A percentile compares a stretch with the other conserved stretches of the same genome.
phyloP scores from a whole-genome alignment of 2,113 vertebrate species.

The Psilopogon haemacephalus region DNA sequence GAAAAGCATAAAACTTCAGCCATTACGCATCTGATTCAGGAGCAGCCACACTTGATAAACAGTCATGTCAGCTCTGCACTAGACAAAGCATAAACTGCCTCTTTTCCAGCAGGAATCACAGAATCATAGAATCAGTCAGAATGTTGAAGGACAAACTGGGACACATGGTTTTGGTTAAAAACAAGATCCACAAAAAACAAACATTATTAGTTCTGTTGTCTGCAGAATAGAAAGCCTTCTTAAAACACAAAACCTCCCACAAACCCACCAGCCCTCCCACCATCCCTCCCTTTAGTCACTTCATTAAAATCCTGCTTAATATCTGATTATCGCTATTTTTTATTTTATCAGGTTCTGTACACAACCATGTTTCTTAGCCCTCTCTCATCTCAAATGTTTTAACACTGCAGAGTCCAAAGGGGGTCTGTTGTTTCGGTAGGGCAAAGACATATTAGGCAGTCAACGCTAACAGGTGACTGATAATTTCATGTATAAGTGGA shows the following conservation, averaged over 20 bases:
- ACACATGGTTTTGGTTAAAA: neutral
- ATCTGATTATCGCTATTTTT: neutral
- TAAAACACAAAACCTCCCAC: neutral
- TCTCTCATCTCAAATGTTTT: neutral
- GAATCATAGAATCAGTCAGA: too few relatives aligned
- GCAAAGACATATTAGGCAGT: neutral
- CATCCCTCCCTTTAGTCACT: neutral
- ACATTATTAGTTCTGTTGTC: neutral
- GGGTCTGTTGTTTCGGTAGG: neutral
- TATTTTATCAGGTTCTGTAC: neutral
- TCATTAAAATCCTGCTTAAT: neutral
- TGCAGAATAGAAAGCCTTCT: neutral
- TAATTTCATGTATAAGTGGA: neutral
- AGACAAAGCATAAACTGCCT: neutral
- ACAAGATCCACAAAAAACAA: neutral
- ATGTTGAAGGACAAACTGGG: neutral
- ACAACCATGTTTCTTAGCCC: neutral
- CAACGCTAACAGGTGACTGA: neutral
- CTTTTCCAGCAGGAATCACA: neutral
- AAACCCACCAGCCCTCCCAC: too few relatives aligned
- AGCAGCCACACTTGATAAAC: neutral
- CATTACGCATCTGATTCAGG: fast-evolving
- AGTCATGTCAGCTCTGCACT: neutral
- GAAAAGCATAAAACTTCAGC: neutral
- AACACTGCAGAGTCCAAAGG: neutral